Evolutionary conservation across 2,113 vertebrate genomes (phyloP).

Genomic region (Melanerpes aurifrons): DNA sequence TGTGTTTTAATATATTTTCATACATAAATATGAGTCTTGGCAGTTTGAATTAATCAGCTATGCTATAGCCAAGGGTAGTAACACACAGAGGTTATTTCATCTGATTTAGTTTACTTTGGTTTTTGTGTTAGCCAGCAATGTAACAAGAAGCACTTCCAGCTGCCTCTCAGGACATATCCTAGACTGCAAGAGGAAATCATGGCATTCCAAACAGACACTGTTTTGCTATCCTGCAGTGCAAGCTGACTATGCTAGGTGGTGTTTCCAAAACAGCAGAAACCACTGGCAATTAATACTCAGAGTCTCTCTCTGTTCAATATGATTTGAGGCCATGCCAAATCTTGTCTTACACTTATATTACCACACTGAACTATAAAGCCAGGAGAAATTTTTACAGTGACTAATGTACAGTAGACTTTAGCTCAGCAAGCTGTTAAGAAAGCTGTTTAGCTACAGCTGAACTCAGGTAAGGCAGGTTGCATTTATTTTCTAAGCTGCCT

Average conservation of each 20-base stretch:
- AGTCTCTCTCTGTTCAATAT: slow-evolving; percentile 49
- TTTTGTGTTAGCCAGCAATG: background rate
- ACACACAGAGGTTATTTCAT: background rate
- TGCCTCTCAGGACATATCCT: background rate
- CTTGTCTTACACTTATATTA: background rate
- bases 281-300: background rate
- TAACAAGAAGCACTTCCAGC: background rate
- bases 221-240: background rate
- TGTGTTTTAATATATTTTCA: background rate
- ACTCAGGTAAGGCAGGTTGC: background rate
- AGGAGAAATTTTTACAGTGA: background rate
- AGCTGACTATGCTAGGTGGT: background rate
- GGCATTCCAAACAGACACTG: background rate
- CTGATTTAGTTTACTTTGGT: background rate
- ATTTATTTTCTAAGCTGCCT: background rate
- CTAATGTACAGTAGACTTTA: background rate
- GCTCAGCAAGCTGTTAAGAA: background rate
- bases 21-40: background rate
- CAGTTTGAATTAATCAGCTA: background rate
- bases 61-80: background rate
- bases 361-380: background rate
- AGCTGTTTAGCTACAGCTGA: background rate
- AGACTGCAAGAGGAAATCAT: background rate
- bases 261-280: background rate
- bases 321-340: slow-evolving; percentile 15